Base-by-base conservation (phyloP, 1,140 invertebrate genomes). In the Eubasilissa regina region DNA sequence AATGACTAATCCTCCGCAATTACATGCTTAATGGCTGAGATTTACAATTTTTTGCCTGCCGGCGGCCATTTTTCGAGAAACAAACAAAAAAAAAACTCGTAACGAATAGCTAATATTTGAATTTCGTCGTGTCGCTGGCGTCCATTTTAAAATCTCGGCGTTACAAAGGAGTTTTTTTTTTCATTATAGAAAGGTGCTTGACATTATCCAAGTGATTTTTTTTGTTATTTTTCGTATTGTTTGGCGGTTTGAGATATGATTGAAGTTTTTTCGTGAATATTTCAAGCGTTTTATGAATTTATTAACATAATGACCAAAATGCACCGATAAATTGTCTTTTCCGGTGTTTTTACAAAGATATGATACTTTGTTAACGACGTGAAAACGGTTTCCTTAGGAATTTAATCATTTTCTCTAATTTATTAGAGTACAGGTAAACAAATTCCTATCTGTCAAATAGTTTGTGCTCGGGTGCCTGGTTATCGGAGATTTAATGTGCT, bases 51-150 rank as follows among this genome's bases (percentile, higher is more conserved):
- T 78, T 81, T 79, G 53, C 9, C 15, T 13, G 70, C 51, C 10
- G 12, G 12, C 43, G 19, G 47, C 47, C 51, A 25, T 53, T 3
- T 35, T 70, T 15, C 66, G 45, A 45, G 1, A 7, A 6, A 11
- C 13, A 47, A 19, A 19, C 47, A 47, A 47, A 15, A 13, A n/a
- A 15, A 73, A 73, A 75, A 53, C 11, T 74, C 21, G 62, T 81
- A 81, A 79, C 80, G 77, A 81, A 81, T 70, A 79, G 80, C 73
- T 78, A 81, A 81, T 81, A 81, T 81, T 81, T 81, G 77, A 70
- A 47, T 47, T 48, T 70, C 66, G 66, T 48, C n/a, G n/a, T 70
- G 45, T 48, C 8, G n/a, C 9, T 0, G 13, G 19, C 11, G 44
- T 47, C 45, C 66, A 70, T 70, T 70, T 70, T 48, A 47, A 70